phyloP scores from a whole-genome alignment of 2,888 invertebrate species.

The Orchesella flavescens region DNA sequence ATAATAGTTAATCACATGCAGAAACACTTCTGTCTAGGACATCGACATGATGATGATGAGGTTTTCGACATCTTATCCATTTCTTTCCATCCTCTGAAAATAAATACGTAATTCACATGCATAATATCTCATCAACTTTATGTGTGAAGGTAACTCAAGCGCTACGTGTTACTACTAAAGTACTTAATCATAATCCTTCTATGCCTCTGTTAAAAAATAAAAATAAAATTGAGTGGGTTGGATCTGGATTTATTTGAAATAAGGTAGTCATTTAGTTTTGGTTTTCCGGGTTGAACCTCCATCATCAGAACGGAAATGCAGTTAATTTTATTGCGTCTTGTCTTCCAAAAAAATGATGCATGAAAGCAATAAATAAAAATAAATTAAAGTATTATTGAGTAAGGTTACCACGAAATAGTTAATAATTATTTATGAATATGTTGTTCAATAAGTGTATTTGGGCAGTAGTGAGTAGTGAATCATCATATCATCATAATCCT shows the following conservation, averaged over 20 bases:
- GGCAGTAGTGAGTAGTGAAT: not conserved
- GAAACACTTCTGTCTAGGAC: conserved; percentile 45
- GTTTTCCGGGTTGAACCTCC: conserved; percentile 1
- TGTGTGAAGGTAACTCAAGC: too few species aligned
- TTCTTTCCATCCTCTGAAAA: too few species aligned
- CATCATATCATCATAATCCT: too few species aligned
- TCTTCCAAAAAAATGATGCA: not conserved
- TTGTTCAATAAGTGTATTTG: not conserved
- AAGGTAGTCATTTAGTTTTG: not conserved
- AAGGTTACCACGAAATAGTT: conserved; percentile 20
- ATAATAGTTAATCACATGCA: conserved; percentile 8
- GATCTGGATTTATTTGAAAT: too few species aligned
- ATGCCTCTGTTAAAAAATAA: too few species aligned
- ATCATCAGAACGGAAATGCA: conserved; percentile 6
- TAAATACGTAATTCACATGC: not conserved
- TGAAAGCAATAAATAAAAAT: not conserved
- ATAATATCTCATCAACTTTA: too few species aligned
- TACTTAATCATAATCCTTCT: too few species aligned
- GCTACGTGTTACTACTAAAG: too few species aligned
- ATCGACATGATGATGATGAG: not conserved
- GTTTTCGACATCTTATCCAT: conserved; percentile 47
- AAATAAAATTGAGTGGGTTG: too few species aligned
- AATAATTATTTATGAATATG: conserved; percentile 17
- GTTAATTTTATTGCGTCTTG: not conserved
- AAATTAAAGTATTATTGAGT: not conserved